Conservation (phyloP, 2,888 invertebrate genomes). For the Theretra japonica region DNA sequence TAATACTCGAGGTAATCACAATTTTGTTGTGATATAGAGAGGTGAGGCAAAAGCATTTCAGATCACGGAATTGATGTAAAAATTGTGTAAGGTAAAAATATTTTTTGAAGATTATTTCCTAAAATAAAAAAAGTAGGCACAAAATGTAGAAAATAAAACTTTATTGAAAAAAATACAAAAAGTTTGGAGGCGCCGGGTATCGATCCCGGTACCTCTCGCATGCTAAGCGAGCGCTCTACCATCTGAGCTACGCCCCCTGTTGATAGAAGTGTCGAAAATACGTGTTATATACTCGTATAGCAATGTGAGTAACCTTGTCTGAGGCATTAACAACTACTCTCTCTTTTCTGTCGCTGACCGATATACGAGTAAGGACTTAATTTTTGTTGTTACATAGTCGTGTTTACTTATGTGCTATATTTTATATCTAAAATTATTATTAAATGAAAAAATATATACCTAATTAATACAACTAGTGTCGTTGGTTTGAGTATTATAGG, state of each 20-base stretch:
- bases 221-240: slow-evolving; percentile 82
- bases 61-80: too few species aligned
- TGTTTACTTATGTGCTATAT: too few species aligned
- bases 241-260: slow-evolving; percentile 77
- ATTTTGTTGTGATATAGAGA: too few species aligned
- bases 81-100: background rate
- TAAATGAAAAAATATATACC: too few species aligned
- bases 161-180: background rate
- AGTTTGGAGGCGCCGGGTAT: slow-evolving; percentile 83
- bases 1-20: too few species aligned
- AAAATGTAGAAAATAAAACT: background rate
- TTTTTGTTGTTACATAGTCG: background rate
- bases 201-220: slow-evolving; percentile 85
- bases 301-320: background rate
- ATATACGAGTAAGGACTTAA: background rate
- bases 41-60: too few species aligned
- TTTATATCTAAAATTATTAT: too few species aligned
- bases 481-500: too few species aligned
- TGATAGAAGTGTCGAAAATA: background rate
- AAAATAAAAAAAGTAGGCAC: background rate
- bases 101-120: background rate
- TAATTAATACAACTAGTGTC: too few species aligned
- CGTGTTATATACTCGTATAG: background rate
- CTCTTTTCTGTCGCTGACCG: background rate
- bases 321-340: background rate